Evolutionary conservation across 2,113 vertebrate species (phyloP), one percentile per base, ranked within the genome.

Genomic region (Climacteris rufus): DNA sequence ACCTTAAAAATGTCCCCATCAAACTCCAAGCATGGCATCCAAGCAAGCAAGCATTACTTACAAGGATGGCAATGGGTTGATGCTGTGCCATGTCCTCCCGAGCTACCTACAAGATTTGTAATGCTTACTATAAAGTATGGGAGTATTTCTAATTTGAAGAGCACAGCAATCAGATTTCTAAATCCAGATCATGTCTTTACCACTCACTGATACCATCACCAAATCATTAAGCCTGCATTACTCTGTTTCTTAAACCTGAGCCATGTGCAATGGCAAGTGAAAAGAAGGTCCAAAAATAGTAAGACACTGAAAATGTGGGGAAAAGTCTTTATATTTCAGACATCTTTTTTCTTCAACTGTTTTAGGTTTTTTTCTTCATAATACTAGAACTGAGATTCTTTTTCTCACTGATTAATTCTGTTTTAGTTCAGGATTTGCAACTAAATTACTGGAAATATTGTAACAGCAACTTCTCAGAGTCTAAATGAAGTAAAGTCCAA

Each of bases 401-500:
- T 91, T 90, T 87, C 22, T 81, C 77, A 80, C 7, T 30, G 66
- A 49, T 72, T 53, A 82, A 44, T 76, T 84, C 24, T 54, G 13
- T 30, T 87, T 92, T 75, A 56, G 42, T 93, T 90, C 72, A 63
- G 42, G 53, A 40, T 21, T 11, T 44, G 35, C 25, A 82, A 86
- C 31, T 87, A 64, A 81, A 90, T 96, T 90, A 59, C 31, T 88
- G 64, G 45, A 75, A 95, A 86, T 92, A 30, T 7, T 66, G 9
- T 69, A 83, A 37, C 20, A 91, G 15, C 35, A 19, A 61, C 33
- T 96, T 95, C 63, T 60, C n/a, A 92, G 53, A 74, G 30, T 70
- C 42, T 90, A 86, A 96, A 79, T 56, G 42, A 97, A 79, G 31
- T n/a, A 66, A 70, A 93, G 35, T 44, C 63, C 39, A 94, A 78